Base-by-base conservation (phyloP, 1,140 invertebrate genomes). In the Mizuhopecten yessoensis region DNA sequence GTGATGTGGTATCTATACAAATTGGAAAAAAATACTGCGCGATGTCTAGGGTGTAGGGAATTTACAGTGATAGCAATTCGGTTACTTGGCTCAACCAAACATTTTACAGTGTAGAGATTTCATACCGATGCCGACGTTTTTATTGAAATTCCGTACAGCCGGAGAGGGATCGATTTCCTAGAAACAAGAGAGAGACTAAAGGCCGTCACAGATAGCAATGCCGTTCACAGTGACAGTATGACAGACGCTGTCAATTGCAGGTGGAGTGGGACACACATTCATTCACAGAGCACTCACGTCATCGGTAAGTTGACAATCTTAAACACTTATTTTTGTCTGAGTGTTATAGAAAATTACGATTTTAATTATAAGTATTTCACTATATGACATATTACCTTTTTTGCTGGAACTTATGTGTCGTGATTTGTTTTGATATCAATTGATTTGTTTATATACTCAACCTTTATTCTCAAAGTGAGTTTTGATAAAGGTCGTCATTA, bases 211-310 rank as follows among this genome's bases (percentile, higher is more conserved):
- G n/a, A 75, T 75, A n/a, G 23, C 57, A 9, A 29, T 7, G n/a
- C 57, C n/a, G n/a, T 17, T 7, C n/a, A 75, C 57, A 29, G 57
- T 75, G 57, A 75, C 29, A 17, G 57, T 29, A 23, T 75, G 57
- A 75, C 57, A 75, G 57, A 75, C n/a, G 57, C 57, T 75, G 57
- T 75, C 57, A 75, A n/a, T 17, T 29, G 5, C 57, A 75, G 57
- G 17, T 5, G 5, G 57, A 75, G 57, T 29, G 23, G 57, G 57
- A 75, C 23, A 17, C 23, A 29, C 17, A 75, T 29, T 29, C n/a
- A 75, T 17, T 29, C 23, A 5, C 57, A 5, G 57, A 29, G 29
- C 57, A 75, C 57, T 29, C 20, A 0, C 29, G 1, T 29, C 3
- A 29, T 75, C 11, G 57, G 57, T 75, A 75, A 75, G 57, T 75